Evolutionary conservation across 2,797 vertebrate genomes (phyloP), one percentile per base, ranked within the genome.

Genomic region (Geotrypetes seraphini): DNA sequence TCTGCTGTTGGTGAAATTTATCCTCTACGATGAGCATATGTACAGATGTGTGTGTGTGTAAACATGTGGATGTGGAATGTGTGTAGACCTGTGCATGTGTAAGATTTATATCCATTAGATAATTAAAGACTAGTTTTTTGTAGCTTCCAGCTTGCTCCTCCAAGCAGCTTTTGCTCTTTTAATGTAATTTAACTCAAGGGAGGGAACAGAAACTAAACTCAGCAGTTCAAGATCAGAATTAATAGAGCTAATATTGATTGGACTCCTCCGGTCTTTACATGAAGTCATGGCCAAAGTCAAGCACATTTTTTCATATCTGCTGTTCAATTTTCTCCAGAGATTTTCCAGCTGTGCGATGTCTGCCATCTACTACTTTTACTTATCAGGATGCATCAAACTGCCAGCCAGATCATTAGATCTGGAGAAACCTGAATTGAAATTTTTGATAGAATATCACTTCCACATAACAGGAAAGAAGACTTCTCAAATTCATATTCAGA

Each of bases 231-330:
- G 41, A 53, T 60, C 51, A 68, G 43, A 78, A 74, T 76, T 73
- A 77, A 78, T 69, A 71, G 44, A 26, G 7, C 36, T 32, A 7
- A 13, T 69, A 73, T 79, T 66, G 68, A 78, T 74, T 65, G 62
- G 36, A 19, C 20, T n/a, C n/a, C n/a, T 19, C 11, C 52, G 35
- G n/a, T 58, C 36, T 75, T 66, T 52, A 57, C 44, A 33, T n/a
- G n/a, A 15, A 61, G 10, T 19, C 60, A 40, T 69, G 43, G 22
- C 27, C 50, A 44, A 49, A 70, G 58, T 68, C 41, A 66, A 70
- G 69, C 44, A 50, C 44, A 41, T 60, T 67, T 69, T 39, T 64
- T 65, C 49, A 37, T 31, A 52, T 56, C 20, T 67, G 32, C 34
- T 33, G 73, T 59, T n/a, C 58, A 56, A 70, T 67, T 67, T 65